Conservation (phyloP, 2,113 vertebrate species). For the Mungos mungo region DNA sequence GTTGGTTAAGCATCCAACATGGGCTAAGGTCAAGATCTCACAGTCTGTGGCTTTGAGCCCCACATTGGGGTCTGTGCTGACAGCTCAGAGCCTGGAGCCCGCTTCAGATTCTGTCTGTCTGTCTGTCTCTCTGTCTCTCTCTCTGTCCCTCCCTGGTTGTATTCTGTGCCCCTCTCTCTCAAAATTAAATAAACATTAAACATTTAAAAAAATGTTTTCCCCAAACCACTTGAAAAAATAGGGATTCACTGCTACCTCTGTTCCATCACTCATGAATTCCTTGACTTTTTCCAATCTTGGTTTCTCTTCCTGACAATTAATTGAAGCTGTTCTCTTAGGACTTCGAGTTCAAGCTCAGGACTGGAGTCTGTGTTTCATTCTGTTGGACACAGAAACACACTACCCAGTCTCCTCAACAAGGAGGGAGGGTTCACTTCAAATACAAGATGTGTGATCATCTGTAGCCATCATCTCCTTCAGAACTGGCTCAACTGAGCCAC, state of each 20-base stretch:
- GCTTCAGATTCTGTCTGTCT: too few relatives aligned
- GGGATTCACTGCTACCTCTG: not conserved
- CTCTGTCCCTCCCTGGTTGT: too few relatives aligned
- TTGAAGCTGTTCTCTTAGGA: not conserved
- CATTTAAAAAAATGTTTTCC: too few relatives aligned
- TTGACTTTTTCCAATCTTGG: not conserved
- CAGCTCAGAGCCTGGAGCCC: too few relatives aligned
- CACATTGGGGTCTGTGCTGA: too few relatives aligned
- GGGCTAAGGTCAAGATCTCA: too few relatives aligned
- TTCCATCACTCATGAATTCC: not conserved
- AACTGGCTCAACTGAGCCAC: not conserved
- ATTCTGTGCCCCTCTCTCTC: too few relatives aligned
- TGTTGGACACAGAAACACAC: too few relatives aligned
- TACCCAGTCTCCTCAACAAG: not conserved
- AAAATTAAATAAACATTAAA: too few relatives aligned
- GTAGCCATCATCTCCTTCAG: not conserved
- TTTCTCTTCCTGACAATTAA: not conserved
- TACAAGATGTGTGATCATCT: accelerated
- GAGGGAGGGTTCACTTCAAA: not conserved
- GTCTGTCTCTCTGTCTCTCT: too few relatives aligned
- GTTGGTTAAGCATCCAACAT: too few relatives aligned
- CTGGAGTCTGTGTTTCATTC: not conserved
- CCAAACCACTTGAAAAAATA: not conserved
- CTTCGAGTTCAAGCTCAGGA: not conserved
- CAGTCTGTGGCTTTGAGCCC: too few relatives aligned